Evolutionary conservation across 2,797 vertebrate species (phyloP), one percentile per base, ranked within the genome.

Genomic region (Typhlichthys subterraneus): DNA sequence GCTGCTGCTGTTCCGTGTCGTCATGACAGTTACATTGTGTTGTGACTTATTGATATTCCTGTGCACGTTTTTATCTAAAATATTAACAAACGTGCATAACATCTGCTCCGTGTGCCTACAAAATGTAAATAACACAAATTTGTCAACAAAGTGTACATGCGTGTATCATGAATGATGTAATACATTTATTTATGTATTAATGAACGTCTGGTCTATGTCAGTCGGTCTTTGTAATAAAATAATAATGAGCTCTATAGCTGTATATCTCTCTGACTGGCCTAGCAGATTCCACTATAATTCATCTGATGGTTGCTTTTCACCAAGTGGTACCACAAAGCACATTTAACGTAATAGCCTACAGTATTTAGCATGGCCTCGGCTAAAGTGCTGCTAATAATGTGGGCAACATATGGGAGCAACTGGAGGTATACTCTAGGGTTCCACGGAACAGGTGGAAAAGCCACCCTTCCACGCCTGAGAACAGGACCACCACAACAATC

Each of bases 391-490:
- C 47, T 73, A 74, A 76, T 77, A 69, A 76, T 88, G 71, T 75
- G 73, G 64, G 66, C 70, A 84, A 76, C 92, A 93, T 92, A 91
- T 85, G 88, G 90, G 61, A 75, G 72, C 69, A 66, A 60, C 77
- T 78, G 79, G 84, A 77, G 78, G 70, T 74, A 72, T 73, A 61
- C 79, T 69, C 78, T 75, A 71, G 74, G 78, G 65, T 84, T 63
- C 81, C 67, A 67, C 38, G 79, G 89, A 91, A 88, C 92, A 92
- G 90, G 89, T 91, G 88, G 85, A 81, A 75, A 80, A 82, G 72
- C 73, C 76, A 61, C 78, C 86, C 86, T 69, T 75, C 42, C 67
- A 84, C 69, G 74, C 65, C 71, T 55, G 33, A 55, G 63, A 68
- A 75, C 61, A 45, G 87, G 82, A 87, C 82, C 59, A 67, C 81